These are phyloP conservation scores for Babyrousa celebensis DNA, from an alignment of 2,797 vertebrate species.

Conservation along the genomic window DNA sequence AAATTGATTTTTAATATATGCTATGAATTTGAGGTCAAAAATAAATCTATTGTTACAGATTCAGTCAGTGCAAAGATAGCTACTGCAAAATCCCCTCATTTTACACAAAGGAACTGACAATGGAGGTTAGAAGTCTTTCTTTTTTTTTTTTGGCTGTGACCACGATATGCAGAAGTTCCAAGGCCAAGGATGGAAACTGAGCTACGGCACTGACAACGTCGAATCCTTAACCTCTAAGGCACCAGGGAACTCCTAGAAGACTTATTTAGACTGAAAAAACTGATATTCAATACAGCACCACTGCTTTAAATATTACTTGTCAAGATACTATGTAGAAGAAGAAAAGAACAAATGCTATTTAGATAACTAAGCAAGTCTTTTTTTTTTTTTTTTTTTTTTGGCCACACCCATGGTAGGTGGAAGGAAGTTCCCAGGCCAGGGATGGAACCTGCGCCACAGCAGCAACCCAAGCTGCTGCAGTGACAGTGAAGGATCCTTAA, in stretches of 20 bases:
- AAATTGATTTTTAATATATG: slow-evolving; percentile 31
- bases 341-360: neutral
- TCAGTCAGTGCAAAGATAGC: slow-evolving; percentile 5
- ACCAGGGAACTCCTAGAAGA: too few relatives aligned
- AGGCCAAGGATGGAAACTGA: too few relatives aligned
- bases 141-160: neutral
- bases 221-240: too few relatives aligned
- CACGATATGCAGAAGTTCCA: too few relatives aligned
- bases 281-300: slow-evolving; percentile 9
- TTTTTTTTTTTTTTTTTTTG: too few relatives aligned
- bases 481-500: too few relatives aligned
- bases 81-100: slow-evolving; percentile 12
- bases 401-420: too few relatives aligned
- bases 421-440: too few relatives aligned
- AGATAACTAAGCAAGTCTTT: slow-evolving; percentile 51
- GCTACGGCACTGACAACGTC: too few relatives aligned
- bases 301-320: slow-evolving; percentile 54
- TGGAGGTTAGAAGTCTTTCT: neutral
- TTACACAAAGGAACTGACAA: neutral
- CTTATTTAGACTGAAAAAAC: slow-evolving; percentile 41
- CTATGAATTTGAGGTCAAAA: slow-evolving; percentile 48
- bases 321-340: neutral
- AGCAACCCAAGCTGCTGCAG: too few relatives aligned
- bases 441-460: too few relatives aligned
- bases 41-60: slow-evolving; percentile 36